Evolutionary conservation across 2,113 vertebrate genomes (phyloP).

Genomic region (Chamaea fasciata): DNA sequence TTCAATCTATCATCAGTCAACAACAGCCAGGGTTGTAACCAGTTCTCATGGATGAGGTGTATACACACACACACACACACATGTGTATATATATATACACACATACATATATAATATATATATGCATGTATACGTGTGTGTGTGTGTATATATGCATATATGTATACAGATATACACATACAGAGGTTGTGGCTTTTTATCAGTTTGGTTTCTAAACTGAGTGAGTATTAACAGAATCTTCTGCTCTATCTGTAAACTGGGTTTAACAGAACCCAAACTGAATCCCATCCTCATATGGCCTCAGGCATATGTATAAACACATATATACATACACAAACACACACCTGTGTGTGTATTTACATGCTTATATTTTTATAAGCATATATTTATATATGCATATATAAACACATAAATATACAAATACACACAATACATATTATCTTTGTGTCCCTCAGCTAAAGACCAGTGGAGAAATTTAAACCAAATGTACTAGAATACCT

Average conservation of each 20-base stretch:
- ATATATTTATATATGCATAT: too few relatives aligned
- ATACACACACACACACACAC: neutral
- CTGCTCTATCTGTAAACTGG: neutral
- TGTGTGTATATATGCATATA: rapidly evolving
- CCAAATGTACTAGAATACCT: neutral
- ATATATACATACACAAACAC: neutral
- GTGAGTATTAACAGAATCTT: neutral
- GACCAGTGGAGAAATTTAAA: neutral
- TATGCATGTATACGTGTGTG: neutral
- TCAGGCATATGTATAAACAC: neutral
- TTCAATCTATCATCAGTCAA: neutral
- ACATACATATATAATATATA: too few relatives aligned
- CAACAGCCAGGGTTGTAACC: neutral
- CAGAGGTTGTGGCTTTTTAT: neutral
- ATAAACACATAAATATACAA: neutral
- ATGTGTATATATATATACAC: too few relatives aligned
- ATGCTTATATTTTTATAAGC: neutral
- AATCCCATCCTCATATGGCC: neutral
- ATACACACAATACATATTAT: neutral
- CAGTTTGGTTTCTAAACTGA: neutral
- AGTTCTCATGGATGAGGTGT: too few relatives aligned
- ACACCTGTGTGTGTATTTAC: too few relatives aligned
- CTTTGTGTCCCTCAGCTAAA: neutral
- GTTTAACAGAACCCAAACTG: neutral
- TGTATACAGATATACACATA: rapidly evolving